Evolutionary conservation across 2,888 invertebrate species (phyloP).

Genomic region (Metellina segmentata): DNA sequence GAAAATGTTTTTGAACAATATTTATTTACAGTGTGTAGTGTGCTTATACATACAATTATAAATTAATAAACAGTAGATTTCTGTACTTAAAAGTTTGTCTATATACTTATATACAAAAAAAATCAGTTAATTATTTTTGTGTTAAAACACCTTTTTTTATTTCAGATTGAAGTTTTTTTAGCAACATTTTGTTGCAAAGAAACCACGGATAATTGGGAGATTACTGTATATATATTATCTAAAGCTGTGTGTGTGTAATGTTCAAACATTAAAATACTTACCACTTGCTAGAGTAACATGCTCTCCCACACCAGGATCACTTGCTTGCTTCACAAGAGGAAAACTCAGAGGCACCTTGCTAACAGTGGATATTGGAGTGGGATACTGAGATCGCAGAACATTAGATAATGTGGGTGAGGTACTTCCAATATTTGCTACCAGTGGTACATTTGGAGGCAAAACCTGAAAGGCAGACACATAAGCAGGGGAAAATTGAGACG

Average conservation of each 20-base stretch:
- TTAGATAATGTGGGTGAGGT: slow-evolving; percentile 60
- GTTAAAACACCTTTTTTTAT: too few species aligned
- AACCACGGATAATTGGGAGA: too few species aligned
- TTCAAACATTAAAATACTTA: slow-evolving; percentile 15
- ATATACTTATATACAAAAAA: too few species aligned
- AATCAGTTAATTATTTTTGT: too few species aligned
- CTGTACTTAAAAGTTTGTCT: too few species aligned
- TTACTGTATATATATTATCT: background rate
- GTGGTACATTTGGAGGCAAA: slow-evolving; percentile 73
- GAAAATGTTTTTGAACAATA: too few species aligned
- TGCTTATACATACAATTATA: too few species aligned
- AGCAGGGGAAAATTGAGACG: slow-evolving; percentile 71
- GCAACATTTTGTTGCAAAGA: too few species aligned
- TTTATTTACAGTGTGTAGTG: too few species aligned
- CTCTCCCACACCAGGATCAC: slow-evolving; percentile 75
- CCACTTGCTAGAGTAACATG: slow-evolving; percentile 61
- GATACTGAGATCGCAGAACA: slow-evolving; percentile 66
- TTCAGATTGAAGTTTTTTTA: too few species aligned
- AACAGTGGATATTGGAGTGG: slow-evolving; percentile 66
- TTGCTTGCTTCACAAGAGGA: slow-evolving; percentile 73
- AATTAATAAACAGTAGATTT: too few species aligned
- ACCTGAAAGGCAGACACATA: slow-evolving; percentile 76
- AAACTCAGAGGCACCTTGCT: slow-evolving; percentile 75
- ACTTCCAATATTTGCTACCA: slow-evolving; percentile 72
- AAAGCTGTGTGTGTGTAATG: background rate